Evolutionary conservation across 2,113 vertebrate genomes (phyloP), one percentile per base, ranked within the genome.

Genomic region (Syngnathoides biaculeatus): DNA sequence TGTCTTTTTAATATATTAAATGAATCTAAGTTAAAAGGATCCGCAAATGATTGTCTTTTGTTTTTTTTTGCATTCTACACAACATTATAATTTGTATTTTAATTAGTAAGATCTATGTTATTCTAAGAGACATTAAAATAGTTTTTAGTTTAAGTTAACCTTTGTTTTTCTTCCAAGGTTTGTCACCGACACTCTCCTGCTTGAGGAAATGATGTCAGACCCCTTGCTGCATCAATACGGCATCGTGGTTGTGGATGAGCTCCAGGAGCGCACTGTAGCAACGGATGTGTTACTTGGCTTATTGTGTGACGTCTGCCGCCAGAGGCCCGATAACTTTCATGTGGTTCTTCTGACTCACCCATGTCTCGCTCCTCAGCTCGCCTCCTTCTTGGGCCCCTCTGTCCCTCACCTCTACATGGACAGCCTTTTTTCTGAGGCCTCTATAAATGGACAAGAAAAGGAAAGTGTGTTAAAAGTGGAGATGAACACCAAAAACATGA

Each of bases 141-240:
- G 42, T 13, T 11, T 57, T 4, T 24, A 9, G 35, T 22, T 39
- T 0, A 45, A 26, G 40, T 45, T 64, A 24, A 48, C 11, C 10
- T 65, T 9, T 8, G 6, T 19, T 30, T 64, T 12, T 24, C 24
- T 0, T 1, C 73, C 15, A 2, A 99, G 97, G 88, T 98, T 94
- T 84, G 94, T 96, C 82, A 96, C 93, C 0, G 97, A 98, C 45
- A 85, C 93, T 35, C 90, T 97, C n/a, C 92, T 99, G 48, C 86
- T 98, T 58, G 92, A 94, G 68, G 97, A 98, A 76, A 92, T 98
- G 92, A 96, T 94, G 82, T 98, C 96, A 0, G 94, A 94, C 69
- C 94, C 93, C 0, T 91, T 95, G 79, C 87, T 95, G 69, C 94
- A 92, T 50, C 90, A 92, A 85, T 97, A 95, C 0, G 90, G 92